phyloP scores from a whole-genome alignment of 2,888 invertebrate species.

The Acleris emargana region DNA sequence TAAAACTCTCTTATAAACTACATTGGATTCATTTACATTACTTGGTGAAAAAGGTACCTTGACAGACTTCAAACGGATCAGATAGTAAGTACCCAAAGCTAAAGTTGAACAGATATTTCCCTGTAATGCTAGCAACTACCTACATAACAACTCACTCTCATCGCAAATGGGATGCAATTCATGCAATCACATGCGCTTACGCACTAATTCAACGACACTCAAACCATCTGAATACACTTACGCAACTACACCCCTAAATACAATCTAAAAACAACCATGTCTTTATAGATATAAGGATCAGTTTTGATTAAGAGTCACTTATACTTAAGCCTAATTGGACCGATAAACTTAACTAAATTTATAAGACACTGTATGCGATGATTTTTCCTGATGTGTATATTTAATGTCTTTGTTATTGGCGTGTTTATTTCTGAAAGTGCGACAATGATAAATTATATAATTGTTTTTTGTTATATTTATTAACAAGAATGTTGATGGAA shows the following conservation, averaged over 20 bases:
- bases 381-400: constrained; percentile 70
- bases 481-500: neutral
- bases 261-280: constrained; percentile 37
- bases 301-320: constrained; percentile 34
- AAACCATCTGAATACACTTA: constrained; percentile 45
- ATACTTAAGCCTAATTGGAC: constrained; percentile 41
- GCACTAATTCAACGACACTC: constrained; percentile 70
- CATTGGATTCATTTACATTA: too few relatives aligned
- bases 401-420: constrained; percentile 76
- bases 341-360: constrained; percentile 57
- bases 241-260: constrained; percentile 20
- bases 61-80: too few relatives aligned
- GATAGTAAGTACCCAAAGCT: too few relatives aligned
- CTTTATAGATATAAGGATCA: constrained; percentile 36
- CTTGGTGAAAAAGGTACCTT: too few relatives aligned
- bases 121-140: neutral
- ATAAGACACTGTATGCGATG: constrained; percentile 71
- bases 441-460: constrained; percentile 2
- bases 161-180: constrained; percentile 68
- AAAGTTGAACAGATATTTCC: too few relatives aligned
- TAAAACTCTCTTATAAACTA: too few relatives aligned
- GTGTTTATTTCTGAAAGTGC: constrained; percentile 52
- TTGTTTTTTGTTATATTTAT: constrained; percentile 1
- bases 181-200: constrained; percentile 70
- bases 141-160: constrained; percentile 50